Evolutionary conservation across 1,140 invertebrate genomes (phyloP).

Genomic region (Atta texana): DNA sequence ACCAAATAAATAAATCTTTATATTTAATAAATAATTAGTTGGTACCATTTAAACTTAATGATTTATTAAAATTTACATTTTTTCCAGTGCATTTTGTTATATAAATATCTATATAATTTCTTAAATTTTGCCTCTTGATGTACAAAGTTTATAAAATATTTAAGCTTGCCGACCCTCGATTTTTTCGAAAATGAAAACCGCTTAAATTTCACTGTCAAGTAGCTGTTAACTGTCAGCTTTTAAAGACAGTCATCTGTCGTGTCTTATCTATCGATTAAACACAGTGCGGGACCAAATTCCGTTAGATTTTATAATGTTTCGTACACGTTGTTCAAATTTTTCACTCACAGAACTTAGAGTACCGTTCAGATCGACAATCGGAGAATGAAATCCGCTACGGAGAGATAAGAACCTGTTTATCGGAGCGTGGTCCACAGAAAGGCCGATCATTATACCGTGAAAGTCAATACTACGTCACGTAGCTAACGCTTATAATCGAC

Average conservation of each 20-base stretch:
- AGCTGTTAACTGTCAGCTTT: not conserved
- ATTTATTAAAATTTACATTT: no score
- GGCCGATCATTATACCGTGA: conserved; percentile 1
- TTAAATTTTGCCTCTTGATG: not conserved
- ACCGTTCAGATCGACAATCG: conserved; percentile 35
- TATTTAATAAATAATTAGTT: no score
- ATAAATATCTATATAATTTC: not conserved
- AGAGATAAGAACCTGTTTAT: conserved; percentile 69
- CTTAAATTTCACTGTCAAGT: not conserved
- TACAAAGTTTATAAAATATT: not conserved
- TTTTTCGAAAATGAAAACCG: not conserved
- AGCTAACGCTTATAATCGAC: not conserved
- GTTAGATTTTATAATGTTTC: not conserved
- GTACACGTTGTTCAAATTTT: conserved; percentile 24
- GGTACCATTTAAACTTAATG: no score
- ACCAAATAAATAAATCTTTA: no score
- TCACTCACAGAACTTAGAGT: not conserved
- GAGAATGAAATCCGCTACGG: conserved; percentile 21
- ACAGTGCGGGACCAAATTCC: not conserved
- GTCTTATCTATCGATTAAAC: not conserved
- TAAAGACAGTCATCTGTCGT: not conserved
- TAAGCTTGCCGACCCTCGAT: not conserved
- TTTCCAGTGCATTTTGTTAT: not conserved
- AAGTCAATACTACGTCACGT: not conserved
- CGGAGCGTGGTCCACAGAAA: conserved; percentile 39